Base-by-base conservation (phyloP, 2,797 vertebrate genomes). In the Astyanax mexicanus region DNA sequence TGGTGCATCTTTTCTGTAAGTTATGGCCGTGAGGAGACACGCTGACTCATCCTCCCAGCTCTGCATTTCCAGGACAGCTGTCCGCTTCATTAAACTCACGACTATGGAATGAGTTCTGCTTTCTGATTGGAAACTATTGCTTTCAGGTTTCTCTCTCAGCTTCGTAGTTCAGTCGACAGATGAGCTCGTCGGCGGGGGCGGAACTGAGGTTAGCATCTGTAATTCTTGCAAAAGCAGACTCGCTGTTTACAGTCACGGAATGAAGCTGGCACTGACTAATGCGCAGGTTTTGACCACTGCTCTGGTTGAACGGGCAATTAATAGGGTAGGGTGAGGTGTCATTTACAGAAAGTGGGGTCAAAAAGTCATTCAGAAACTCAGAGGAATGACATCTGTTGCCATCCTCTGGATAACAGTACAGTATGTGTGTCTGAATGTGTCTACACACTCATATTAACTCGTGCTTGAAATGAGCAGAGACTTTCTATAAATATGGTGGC, bases 91-190 rank as follows among this genome's bases (percentile, higher is more conserved):
- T 21, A 23, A 64, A 13, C 19, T 27, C 52, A 12, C 9, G n/a
- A 12, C 58, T 64, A 52, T 71, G 21, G 35, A 66, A 35, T 40
- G 40, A 38, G n/a, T 21, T 55, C 15, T 38, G 0, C 47, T 51
- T 37, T 37, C 45, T 69, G 45, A 72, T 15, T 12, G 60, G 68
- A 79, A 79, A 74, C 19, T 55, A 44, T 64, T 64, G 38, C 37
- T 64, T 6, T 38, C 9, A 62, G 23, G 12, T 62, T 62, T 23
- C 11, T 42, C 21, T 42, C 19, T 37, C 62, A 25, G 37, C 17
- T 58, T 21, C n/a, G 45, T 45, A 25, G 23, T 13, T n/a, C n/a
- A n/a, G 6, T 5, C 52, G 49, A 17, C 25, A 55, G n/a, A n/a
- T 5, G 55, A 15, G 13, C 2, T 13, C 15, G 6, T 21, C 0